Percentiles rank a stretch among this genome's conserved stretches.
Evolutionary conservation across 2,888 invertebrate species (phyloP).

Genomic region (Leptopterna dolabrata): DNA sequence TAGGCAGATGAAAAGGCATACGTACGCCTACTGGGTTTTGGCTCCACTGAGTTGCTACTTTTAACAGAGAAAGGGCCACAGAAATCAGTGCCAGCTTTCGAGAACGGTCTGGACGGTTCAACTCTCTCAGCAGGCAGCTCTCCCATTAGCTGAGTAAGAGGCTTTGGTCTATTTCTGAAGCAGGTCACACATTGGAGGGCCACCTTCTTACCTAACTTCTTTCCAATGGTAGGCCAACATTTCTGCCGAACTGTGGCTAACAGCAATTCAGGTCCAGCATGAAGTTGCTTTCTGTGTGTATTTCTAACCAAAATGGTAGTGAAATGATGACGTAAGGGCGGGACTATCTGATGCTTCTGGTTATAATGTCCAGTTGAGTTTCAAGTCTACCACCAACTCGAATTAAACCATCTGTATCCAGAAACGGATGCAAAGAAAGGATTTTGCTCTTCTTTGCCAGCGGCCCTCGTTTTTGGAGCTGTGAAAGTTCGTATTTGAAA

Average conservation of each 20-base stretch:
- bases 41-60: background rate
- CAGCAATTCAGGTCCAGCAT: slow-evolving; percentile 60
- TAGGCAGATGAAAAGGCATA: slow-evolving; percentile 23
- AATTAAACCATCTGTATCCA: slow-evolving; percentile 64
- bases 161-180: background rate
- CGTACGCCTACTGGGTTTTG: background rate
- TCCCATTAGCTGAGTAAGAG: slow-evolving; percentile 9
- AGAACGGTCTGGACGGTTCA: background rate
- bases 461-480: too few relatives aligned
- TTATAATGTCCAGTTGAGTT: slow-evolving; percentile 60
- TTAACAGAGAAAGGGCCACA: slow-evolving; percentile 29
- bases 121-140: slow-evolving; percentile 25
- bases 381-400: slow-evolving; percentile 56
- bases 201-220: slow-evolving; percentile 55
- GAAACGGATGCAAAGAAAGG: too few relatives aligned
- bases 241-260: slow-evolving; percentile 58
- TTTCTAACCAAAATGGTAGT: slow-evolving; percentile 10
- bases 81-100: slow-evolving; percentile 27
- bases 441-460: slow-evolving; percentile 57
- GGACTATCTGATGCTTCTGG: slow-evolving; percentile 63
- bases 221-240: slow-evolving; percentile 62
- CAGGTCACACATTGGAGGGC: slow-evolving; percentile 57
- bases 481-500: background rate
- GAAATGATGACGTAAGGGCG: slow-evolving; percentile 59
- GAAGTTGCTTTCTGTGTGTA: slow-evolving; percentile 53